phyloP scores from a whole-genome alignment of 2,888 invertebrate genomes.

The Drosophila falleni region DNA sequence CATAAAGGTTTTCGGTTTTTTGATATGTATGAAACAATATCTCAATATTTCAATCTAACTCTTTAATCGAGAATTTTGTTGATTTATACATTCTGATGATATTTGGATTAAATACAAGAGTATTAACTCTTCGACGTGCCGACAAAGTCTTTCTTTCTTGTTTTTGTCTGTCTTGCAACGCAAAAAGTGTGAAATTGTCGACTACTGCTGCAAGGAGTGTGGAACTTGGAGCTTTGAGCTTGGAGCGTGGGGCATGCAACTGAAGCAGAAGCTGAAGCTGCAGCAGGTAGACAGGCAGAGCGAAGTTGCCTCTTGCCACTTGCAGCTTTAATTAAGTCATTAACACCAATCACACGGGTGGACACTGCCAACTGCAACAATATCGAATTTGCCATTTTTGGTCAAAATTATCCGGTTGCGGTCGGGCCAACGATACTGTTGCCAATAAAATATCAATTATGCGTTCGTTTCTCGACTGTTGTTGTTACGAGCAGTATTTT shows the following conservation, averaged over 20 bases:
- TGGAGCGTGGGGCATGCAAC: constrained; percentile 16
- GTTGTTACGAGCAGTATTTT: neutral
- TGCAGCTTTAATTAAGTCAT: constrained; percentile 82
- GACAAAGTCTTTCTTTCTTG: constrained; percentile 32
- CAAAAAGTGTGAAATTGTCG: constrained; percentile 82
- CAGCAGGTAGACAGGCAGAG: constrained; percentile 40
- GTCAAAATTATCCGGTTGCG: constrained; percentile 68
- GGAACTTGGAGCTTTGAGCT: neutral
- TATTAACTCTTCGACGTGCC: neutral
- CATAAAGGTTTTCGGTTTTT: too few relatives aligned
- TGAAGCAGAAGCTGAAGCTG: constrained; percentile 3
- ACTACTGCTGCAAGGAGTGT: constrained; percentile 60
- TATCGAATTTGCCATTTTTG: constrained; percentile 81
- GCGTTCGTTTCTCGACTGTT: constrained; percentile 5
- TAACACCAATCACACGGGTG: constrained; percentile 75
- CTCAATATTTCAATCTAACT: neutral
- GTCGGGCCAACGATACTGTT: constrained; percentile 71
- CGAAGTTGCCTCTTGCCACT: constrained; percentile 26
- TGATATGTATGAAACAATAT: too few relatives aligned
- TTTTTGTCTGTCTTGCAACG: constrained; percentile 55
- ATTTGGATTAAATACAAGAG: neutral
- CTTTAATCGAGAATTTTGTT: neutral
- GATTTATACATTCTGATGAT: neutral
- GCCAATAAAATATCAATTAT: constrained; percentile 76
- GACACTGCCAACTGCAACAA: constrained; percentile 50